Evolutionary conservation across 2,888 invertebrate species (phyloP), one percentile per base, ranked within the genome.

Genomic region (Mayetiola destructor): DNA sequence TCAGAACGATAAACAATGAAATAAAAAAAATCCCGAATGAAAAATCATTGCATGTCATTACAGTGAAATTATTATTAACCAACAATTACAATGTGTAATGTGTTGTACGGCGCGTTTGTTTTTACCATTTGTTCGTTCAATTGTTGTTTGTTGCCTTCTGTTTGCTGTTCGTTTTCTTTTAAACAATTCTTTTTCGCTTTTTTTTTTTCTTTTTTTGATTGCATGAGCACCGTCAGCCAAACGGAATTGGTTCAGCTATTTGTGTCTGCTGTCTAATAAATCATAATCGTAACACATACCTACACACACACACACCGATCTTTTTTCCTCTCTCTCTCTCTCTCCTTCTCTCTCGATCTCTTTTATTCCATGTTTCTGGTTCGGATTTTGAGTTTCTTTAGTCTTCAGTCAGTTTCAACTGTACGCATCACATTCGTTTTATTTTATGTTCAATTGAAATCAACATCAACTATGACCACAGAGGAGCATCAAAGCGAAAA

Each of bases 61-160:
- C 48, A 27, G 27, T n/a, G 27, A 48, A 48, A 48, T n/a, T 27
- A 48, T 48, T 48, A 27, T 27, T 48, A 48, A 48, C 48, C 48
- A n/a, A 48, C 48, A 48, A 48, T 48, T 48, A 48, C 48, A 48
- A 23, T 48, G 48, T 48, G 48, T 48, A 48, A 48, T 48, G 27
- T 48, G 48, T 48, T 48, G 23, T 48, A 48, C 48, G 48, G 48
- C 48, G 48, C 48, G 27, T 27, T n/a, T 48, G n/a, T n/a, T n/a
- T n/a, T n/a, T n/a, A n/a, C n/a, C n/a, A n/a, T n/a, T n/a, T n/a
- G n/a, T n/a, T n/a, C n/a, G n/a, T n/a, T n/a, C n/a, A n/a, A n/a
- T n/a, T n/a, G n/a, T n/a, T n/a, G n/a, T n/a, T n/a, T n/a, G n/a
- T n/a, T n/a, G n/a, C n/a, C n/a, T n/a, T n/a, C n/a, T n/a, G n/a